Evolutionary conservation across 1,140 invertebrate species (phyloP).

Genomic region (Polypedilum vanderplanki): DNA sequence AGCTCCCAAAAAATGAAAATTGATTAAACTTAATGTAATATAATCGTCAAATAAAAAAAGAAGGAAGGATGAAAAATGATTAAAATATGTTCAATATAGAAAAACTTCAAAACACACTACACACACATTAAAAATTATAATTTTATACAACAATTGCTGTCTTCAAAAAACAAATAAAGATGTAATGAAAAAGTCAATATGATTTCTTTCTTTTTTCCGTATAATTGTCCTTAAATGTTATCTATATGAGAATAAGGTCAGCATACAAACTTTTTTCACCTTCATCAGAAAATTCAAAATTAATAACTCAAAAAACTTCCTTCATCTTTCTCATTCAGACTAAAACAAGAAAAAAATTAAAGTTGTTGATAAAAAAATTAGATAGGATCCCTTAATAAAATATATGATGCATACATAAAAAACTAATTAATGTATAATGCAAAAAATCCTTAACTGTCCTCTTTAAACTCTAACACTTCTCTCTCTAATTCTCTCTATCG

Average conservation of each 20-base stretch:
- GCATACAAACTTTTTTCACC: too few relatives aligned
- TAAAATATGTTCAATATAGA: background rate
- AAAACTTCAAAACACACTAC: background rate
- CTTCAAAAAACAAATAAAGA: constrained; percentile 3
- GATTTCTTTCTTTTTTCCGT: too few relatives aligned
- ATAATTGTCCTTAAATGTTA: too few relatives aligned
- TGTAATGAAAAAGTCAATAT: background rate
- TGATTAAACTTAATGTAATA: constrained; percentile 14
- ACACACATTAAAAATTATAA: background rate
- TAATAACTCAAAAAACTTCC: constrained; percentile 8
- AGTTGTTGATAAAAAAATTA: constrained; percentile 25
- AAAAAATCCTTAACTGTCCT: background rate
- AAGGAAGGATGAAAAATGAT: background rate
- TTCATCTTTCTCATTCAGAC: background rate
- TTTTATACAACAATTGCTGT: background rate
- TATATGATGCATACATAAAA: constrained; percentile 7
- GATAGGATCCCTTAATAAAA: constrained; percentile 18
- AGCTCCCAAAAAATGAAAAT: constrained; percentile 12
- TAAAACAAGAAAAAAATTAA: constrained; percentile 22
- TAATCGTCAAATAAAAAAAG: background rate
- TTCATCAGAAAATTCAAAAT: too few relatives aligned
- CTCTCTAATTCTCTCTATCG: background rate
- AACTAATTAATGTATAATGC: background rate
- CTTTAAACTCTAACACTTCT: background rate
- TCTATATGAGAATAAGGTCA: background rate